Evolutionary conservation across 92 coral and sea anemone species (phyloP).

Genomic region (Parazoanthus swiftii): DNA sequence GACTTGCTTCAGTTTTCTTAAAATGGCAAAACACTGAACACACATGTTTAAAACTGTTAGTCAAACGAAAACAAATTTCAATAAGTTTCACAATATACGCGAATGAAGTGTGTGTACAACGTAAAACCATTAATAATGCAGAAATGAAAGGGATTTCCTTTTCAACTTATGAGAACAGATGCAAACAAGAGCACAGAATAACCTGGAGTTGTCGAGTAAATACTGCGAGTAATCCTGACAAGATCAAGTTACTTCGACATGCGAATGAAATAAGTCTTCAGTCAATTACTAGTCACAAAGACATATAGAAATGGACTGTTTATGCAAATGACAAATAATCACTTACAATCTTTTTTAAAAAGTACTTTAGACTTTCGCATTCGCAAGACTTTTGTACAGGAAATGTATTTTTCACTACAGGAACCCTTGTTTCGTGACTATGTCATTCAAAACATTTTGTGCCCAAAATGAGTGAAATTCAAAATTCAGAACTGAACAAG

Average conservation of each 20-base stretch:
- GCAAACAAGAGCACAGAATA: not conserved
- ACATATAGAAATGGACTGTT: not conserved
- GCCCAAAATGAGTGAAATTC: not conserved
- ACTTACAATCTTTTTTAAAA: not conserved
- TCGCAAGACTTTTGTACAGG: not conserved
- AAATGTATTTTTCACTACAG: not conserved
- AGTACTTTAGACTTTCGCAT: not conserved
- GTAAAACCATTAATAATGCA: conserved; percentile 30
- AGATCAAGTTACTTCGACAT: conserved; percentile 1
- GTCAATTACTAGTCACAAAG: not conserved
- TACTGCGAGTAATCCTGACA: not conserved
- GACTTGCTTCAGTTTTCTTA: not conserved
- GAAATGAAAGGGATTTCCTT: not conserved
- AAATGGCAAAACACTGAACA: not conserved
- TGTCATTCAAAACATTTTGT: not conserved
- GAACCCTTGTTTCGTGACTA: not conserved
- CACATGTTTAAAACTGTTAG: not conserved
- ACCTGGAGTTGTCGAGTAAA: not conserved
- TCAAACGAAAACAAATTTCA: not conserved
- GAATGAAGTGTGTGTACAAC: conserved; percentile 16
- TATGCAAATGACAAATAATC: not conserved
- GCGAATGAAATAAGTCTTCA: not conserved
- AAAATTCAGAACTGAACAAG: not conserved
- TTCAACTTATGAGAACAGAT: conserved; percentile 25
- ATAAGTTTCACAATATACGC: conserved; percentile 11